Evolutionary conservation across 64 coral and sea anemone species (phyloP).

Genomic region (Pachyseris speciosa): DNA sequence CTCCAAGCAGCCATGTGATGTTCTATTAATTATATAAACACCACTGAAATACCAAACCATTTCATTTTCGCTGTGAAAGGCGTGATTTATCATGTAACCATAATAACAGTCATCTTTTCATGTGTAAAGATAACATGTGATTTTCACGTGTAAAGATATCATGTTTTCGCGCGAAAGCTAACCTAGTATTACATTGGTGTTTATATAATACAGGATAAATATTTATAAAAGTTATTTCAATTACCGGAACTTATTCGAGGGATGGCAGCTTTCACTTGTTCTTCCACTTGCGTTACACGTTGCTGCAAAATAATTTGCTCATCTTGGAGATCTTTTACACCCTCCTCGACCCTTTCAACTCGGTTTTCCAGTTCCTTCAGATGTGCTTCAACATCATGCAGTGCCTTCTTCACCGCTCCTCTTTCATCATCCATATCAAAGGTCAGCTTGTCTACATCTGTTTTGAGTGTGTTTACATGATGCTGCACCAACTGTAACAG

Average conservation of each 20-base stretch:
- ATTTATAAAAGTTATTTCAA: neutral
- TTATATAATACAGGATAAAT: too few species aligned
- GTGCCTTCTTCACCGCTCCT: neutral
- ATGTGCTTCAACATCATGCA: neutral
- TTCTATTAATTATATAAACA: too few species aligned
- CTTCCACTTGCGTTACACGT: neutral
- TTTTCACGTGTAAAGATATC: too few species aligned
- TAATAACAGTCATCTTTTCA: too few species aligned
- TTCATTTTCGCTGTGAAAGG: too few species aligned
- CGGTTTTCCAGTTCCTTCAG: constrained; percentile 4
- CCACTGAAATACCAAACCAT: too few species aligned
- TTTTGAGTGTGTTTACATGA: neutral
- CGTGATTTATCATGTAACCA: too few species aligned
- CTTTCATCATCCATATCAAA: neutral
- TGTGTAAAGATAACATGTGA: too few species aligned
- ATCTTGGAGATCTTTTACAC: neutral
- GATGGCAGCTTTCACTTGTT: neutral
- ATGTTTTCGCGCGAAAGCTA: too few species aligned
- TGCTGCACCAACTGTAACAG: constrained; percentile 21
- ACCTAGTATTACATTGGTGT: too few species aligned
- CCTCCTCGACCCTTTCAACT: neutral
- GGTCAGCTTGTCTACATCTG: constrained; percentile 5
- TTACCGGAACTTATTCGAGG: neutral
- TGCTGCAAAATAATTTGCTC: neutral
- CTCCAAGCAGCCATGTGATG: too few species aligned